Evolutionary conservation across 2,113 vertebrate genomes (phyloP).

Genomic region (human): GRCh38 chrX:107564501-107565000

Average conservation of each 20-base stretch:
- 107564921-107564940: slow-evolving; percentile 97
- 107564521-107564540: not conserved
- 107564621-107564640: not conserved
- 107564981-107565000: slow-evolving; percentile 96
- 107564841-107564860: slow-evolving; percentile 8
- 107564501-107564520: not conserved
- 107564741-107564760: not conserved
- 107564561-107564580: not conserved
- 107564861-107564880: not conserved
- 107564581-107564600: not conserved
- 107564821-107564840: not conserved
- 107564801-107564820: not conserved
- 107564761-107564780: not conserved
- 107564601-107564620: slow-evolving; percentile 1
- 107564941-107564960: slow-evolving; percentile 99
- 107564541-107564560: not conserved
- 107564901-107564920: slow-evolving; percentile 95
- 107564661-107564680: not conserved
- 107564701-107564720: not conserved
- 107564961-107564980: slow-evolving; percentile 97
- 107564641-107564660: not conserved
- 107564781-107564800: not conserved
- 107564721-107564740: not conserved
- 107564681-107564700: not conserved
- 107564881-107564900: slow-evolving; percentile 95